Evolutionary conservation across 1,140 invertebrate species (phyloP).

Genomic region (Bombus balteatus): DNA sequence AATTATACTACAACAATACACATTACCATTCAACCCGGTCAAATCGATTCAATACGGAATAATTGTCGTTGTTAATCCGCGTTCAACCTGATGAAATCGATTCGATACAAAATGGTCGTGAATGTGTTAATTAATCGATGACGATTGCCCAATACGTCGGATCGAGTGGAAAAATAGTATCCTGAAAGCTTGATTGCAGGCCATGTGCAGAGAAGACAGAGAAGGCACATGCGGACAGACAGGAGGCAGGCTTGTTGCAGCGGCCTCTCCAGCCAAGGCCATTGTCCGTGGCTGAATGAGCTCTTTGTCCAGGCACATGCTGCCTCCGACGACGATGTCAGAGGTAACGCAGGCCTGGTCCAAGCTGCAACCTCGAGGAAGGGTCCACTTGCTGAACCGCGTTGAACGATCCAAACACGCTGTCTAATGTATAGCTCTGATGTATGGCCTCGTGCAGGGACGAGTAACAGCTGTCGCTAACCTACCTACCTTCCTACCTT

Average conservation of each 20-base stretch:
- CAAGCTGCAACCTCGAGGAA: constrained; percentile 31
- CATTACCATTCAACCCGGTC: background rate
- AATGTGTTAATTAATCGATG: constrained; percentile 17
- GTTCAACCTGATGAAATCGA: background rate
- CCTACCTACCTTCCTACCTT: constrained; percentile 5
- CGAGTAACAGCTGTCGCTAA: constrained; percentile 49
- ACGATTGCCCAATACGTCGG: background rate
- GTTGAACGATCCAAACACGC: constrained; percentile 8
- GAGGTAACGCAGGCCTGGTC: constrained; percentile 23
- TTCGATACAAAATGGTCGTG: background rate
- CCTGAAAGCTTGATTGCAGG: constrained; percentile 9
- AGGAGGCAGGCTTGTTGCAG: constrained; percentile 33
- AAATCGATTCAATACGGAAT: background rate
- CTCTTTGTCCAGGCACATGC: constrained; percentile 56
- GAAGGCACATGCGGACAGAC: background rate
- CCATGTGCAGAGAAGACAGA: constrained; percentile 1
- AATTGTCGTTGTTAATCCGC: background rate
- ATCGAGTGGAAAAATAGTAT: constrained; percentile 1
- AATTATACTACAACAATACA: background rate
- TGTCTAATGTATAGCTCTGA: constrained; percentile 16
- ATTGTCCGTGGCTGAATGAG: constrained; percentile 66
- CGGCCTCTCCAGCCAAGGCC: constrained; percentile 49
- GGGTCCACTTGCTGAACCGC: background rate
- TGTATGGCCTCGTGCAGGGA: constrained; percentile 25
- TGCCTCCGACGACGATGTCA: constrained; percentile 49